phyloP scores from a whole-genome alignment of 2,888 invertebrate genomes.

The Papilio elwesi region DNA sequence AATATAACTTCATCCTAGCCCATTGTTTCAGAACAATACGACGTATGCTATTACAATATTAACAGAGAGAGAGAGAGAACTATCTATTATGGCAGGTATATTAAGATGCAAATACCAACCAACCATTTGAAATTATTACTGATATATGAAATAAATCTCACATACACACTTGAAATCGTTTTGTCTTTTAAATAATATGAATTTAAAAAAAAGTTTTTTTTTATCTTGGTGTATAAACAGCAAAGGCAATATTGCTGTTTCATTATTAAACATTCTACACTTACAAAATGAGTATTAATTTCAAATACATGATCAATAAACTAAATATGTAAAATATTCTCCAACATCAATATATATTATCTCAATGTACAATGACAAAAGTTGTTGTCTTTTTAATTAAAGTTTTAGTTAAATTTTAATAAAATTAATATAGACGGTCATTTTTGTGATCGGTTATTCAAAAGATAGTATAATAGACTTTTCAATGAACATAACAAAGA shows the following conservation, averaged over 20 bases:
- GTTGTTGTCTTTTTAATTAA: background rate
- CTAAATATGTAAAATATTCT: too few species aligned
- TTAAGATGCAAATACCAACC: background rate
- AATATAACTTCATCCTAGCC: constrained; percentile 41
- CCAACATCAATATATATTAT: background rate
- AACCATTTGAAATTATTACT: too few species aligned
- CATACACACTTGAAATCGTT: too few species aligned
- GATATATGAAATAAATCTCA: too few species aligned
- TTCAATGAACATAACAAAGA: background rate
- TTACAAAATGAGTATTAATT: too few species aligned
- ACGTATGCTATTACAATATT: constrained; percentile 45
- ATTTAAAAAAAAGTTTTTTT: too few species aligned
- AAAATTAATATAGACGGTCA: background rate
- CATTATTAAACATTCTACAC: too few species aligned
- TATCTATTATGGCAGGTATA: background rate
- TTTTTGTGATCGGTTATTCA: background rate
- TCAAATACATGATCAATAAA: too few species aligned
- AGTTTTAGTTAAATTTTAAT: background rate
- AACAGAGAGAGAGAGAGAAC: constrained; percentile 24
- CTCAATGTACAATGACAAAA: background rate
- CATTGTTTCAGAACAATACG: constrained; percentile 51
- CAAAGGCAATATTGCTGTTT: too few species aligned
- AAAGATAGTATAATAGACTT: background rate
- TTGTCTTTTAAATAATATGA: too few species aligned
- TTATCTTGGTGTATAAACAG: too few species aligned